Conservation (phyloP, 2,113 vertebrate species). For the Narcine bancroftii region DNA sequence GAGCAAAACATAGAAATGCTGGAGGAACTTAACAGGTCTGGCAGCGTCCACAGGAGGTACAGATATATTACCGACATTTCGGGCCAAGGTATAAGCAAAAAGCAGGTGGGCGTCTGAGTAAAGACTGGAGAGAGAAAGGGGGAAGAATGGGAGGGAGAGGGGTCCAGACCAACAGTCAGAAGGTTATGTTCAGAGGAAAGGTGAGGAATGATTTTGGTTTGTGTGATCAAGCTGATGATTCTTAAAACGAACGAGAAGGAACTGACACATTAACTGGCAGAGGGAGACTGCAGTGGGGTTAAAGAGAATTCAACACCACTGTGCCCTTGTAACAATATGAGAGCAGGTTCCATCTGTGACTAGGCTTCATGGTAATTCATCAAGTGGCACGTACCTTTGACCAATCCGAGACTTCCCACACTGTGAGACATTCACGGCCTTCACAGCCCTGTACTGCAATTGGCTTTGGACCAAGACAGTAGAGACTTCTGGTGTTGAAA, state of each 20-base stretch:
- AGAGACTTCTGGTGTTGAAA: conserved; percentile 68
- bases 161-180: no score
- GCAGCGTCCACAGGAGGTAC: no score
- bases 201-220: no score
- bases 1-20: no score
- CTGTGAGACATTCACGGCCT: conserved; percentile 74
- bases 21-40: no score
- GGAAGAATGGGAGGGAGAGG: no score
- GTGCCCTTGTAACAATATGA: background rate
- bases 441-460: conserved; percentile 71
- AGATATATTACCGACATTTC: no score
- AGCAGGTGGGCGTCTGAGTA: no score
- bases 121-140: no score
- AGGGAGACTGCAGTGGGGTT: background rate
- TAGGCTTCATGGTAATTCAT: background rate
- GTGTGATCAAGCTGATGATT: no score
- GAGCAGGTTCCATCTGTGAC: background rate
- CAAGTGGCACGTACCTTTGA: conserved; percentile 64
- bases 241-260: background rate
- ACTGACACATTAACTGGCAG: background rate
- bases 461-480: conserved; percentile 74
- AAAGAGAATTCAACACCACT: background rate
- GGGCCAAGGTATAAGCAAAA: no score
- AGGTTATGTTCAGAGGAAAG: no score
- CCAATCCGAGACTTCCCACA: conserved; percentile 94